Percentiles rank a stretch among this genome's conserved stretches.
These are phyloP conservation scores for Cnemophilus loriae DNA, from an alignment of 2,113 vertebrate species.

Conservation along the genomic window DNA sequence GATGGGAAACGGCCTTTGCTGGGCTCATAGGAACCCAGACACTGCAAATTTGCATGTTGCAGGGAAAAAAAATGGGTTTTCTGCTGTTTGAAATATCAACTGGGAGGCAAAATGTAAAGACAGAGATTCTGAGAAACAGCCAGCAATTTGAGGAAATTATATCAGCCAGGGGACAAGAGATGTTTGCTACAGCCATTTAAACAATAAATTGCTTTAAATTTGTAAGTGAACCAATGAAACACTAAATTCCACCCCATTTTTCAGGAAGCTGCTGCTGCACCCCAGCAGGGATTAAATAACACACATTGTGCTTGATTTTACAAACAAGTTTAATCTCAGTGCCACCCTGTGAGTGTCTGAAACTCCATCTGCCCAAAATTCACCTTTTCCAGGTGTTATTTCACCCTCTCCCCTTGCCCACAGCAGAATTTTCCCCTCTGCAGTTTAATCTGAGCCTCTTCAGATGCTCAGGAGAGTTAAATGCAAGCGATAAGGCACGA, in stretches of 20 bases:
- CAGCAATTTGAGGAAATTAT: background rate
- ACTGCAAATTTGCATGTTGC: background rate
- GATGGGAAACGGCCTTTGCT: background rate
- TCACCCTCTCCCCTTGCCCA: background rate
- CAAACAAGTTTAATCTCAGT: background rate
- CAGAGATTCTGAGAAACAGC: background rate
- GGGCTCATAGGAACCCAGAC: background rate
- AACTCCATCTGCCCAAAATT: background rate
- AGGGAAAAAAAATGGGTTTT: slow-evolving; percentile 3
- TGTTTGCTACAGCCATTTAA: background rate
- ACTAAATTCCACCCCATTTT: background rate
- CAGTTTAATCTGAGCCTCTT: background rate
- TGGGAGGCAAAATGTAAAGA: background rate
- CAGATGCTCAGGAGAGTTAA: background rate
- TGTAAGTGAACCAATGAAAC: background rate
- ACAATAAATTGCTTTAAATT: background rate
- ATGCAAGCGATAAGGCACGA: accelerated
- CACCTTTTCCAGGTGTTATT: background rate
- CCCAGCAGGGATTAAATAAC: background rate
- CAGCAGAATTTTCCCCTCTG: background rate
- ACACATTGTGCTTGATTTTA: background rate
- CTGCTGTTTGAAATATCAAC: slow-evolving; percentile 13
- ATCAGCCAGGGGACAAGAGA: background rate
- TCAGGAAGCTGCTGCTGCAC: background rate
- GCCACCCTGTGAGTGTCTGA: background rate